Conservation (phyloP, 2,888 invertebrate species). For the Ochropleura leucogaster region DNA sequence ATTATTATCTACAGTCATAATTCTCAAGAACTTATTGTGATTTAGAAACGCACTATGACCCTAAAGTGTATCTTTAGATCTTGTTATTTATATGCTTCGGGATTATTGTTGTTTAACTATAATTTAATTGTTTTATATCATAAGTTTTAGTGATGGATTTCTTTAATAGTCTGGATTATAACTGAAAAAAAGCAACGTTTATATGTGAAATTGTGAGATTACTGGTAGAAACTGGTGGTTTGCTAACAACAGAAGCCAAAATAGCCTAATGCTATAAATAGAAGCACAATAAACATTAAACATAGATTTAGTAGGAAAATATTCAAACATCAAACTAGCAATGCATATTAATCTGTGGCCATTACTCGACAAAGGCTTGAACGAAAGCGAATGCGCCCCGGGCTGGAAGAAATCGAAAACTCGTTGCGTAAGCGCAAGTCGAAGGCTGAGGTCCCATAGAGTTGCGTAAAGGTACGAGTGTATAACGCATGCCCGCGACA, state of each 20-base stretch:
- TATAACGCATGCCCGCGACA: conserved; percentile 63
- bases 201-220: neutral
- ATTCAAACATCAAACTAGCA: conserved; percentile 37
- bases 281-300: conserved; percentile 9
- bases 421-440: conserved; percentile 83
- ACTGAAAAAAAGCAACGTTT: neutral
- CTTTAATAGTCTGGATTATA: neutral
- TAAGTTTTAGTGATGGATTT: neutral
- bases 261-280: conserved; percentile 28
- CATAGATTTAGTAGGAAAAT: conserved; percentile 29
- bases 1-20: conserved; percentile 19
- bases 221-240: neutral
- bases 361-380: conserved; percentile 62
- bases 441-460: conserved; percentile 77
- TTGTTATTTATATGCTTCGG: conserved; percentile 13
- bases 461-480: conserved; percentile 78
- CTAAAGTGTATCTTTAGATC: conserved; percentile 9
- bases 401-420: conserved; percentile 86
- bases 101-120: neutral
- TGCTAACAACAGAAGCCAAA: neutral
- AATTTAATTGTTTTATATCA: neutral
- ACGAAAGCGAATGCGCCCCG: conserved; percentile 82
- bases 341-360: conserved; percentile 34
- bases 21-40: conserved; percentile 2
- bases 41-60: conserved; percentile 11